Conservation (phyloP, 1,140 invertebrate genomes). For the Lasaia peninsularis region DNA sequence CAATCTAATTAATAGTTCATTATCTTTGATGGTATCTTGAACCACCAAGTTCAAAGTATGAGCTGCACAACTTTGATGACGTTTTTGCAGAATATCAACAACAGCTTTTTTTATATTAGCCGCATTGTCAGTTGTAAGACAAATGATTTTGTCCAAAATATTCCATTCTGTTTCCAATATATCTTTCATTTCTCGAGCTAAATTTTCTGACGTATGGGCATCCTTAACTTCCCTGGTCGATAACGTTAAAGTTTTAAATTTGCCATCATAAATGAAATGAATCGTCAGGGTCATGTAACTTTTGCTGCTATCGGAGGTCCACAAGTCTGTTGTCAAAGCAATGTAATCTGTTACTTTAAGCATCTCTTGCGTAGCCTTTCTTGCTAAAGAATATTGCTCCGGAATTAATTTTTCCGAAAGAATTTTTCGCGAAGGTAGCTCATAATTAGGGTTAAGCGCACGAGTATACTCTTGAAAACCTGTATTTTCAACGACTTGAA, state of each 20-base stretch:
- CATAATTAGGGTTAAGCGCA: constrained; percentile 23
- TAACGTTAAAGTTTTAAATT: constrained; percentile 16
- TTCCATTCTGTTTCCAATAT: constrained; percentile 18
- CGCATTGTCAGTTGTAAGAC: constrained; percentile 10
- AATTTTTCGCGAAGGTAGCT: constrained; percentile 8
- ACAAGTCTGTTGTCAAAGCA: constrained; percentile 23
- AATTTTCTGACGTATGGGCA: constrained; percentile 19
- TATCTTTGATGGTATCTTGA: constrained; percentile 22
- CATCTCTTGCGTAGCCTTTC: constrained; percentile 21
- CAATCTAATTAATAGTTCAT: constrained; percentile 17
- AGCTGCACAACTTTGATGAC: no score
- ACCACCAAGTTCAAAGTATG: constrained; percentile 9
- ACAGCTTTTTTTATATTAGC: no score
- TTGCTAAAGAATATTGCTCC: constrained; percentile 18
- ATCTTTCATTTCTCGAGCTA: constrained; percentile 20
- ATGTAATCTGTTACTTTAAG: constrained; percentile 25
- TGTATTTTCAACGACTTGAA: constrained; percentile 17
- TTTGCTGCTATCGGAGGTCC: no score
- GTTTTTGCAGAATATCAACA: no score
- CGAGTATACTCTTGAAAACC: constrained; percentile 23
- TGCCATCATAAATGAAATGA: no score
- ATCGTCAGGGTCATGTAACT: no score
- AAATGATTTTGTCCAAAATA: constrained; percentile 13
- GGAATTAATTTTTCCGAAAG: no score
- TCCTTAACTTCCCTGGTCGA: constrained; percentile 23